These are phyloP conservation scores for Rhinichthys osculus DNA, from an alignment of 2,797 vertebrate species.

Conservation along the genomic window DNA sequence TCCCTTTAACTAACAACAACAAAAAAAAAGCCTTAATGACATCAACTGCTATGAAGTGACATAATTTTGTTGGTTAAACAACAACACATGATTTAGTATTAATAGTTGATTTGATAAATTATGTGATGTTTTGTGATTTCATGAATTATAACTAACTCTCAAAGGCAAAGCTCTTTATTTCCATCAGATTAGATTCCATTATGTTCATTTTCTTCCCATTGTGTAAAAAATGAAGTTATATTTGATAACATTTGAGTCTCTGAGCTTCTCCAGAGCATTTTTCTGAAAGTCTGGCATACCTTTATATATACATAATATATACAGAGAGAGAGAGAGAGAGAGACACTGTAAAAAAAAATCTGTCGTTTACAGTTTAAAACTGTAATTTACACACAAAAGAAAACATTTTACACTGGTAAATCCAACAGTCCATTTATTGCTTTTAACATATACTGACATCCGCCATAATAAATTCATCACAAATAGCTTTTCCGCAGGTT, in stretches of 20 bases:
- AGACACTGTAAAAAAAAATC: too few relatives aligned
- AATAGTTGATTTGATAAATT: neutral
- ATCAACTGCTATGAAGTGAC: neutral
- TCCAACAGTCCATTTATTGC: too few relatives aligned
- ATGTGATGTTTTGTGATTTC: neutral
- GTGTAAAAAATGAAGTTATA: neutral
- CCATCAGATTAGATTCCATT: neutral
- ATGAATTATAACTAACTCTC: neutral
- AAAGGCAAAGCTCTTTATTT: neutral
- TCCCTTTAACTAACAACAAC: neutral
- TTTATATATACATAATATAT: too few relatives aligned
- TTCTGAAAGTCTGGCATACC: neutral
- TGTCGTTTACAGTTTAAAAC: too few relatives aligned
- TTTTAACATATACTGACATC: too few relatives aligned
- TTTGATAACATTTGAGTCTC: neutral
- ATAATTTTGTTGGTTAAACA: neutral
- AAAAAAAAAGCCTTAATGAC: neutral
- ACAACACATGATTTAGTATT: neutral
- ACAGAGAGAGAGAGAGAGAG: too few relatives aligned
- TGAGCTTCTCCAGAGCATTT: neutral
- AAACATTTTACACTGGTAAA: too few relatives aligned
- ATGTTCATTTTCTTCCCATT: neutral
- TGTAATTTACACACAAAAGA: too few relatives aligned
- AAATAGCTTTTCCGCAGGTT: neutral
- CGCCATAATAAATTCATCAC: neutral